A percentile compares a stretch with the other conserved stretches of the same genome.
These are phyloP conservation scores for Python bivittatus DNA, from an alignment of 2,113 vertebrate species.

Conservation along the genomic window DNA sequence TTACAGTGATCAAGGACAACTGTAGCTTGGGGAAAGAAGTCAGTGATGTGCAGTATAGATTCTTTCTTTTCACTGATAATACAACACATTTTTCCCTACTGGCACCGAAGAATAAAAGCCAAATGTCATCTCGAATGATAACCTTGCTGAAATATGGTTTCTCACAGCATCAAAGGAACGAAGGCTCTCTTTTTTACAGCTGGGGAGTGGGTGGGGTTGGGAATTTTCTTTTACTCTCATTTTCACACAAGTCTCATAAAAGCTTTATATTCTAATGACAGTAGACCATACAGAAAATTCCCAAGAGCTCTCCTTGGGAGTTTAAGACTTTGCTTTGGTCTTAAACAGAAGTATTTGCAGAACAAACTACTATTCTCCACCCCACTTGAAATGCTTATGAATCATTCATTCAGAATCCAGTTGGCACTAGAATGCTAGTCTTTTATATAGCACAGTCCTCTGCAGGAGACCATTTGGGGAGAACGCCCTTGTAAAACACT, in stretches of 20 bases:
- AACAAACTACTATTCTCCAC: not conserved
- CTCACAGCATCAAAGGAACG: not conserved
- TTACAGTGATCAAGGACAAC: slow-evolving; percentile 3
- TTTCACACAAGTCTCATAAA: not conserved
- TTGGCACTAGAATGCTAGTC: not conserved
- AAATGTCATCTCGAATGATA: slow-evolving; percentile 5
- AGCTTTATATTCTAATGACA: slow-evolving; percentile 8
- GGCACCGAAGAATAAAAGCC: slow-evolving; percentile 3
- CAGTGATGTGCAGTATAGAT: not conserved
- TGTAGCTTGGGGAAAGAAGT: not conserved
- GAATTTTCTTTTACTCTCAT: not conserved
- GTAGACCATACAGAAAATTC: not conserved
- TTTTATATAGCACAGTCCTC: not conserved
- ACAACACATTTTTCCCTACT: not conserved
- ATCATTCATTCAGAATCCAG: slow-evolving; percentile 10
- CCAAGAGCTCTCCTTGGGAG: not conserved
- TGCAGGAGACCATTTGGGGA: not conserved
- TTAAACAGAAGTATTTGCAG: slow-evolving; percentile 11
- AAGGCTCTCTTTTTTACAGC: not conserved
- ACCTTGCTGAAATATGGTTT: slow-evolving; percentile 8
- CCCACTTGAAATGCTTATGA: not conserved
- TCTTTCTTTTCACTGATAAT: not conserved
- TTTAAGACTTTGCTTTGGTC: slow-evolving; percentile 20
- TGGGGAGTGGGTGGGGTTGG: not conserved
- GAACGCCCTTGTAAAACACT: not conserved